Evolutionary conservation across 2,888 invertebrate species (phyloP).

Genomic region (Drosophila affinis): DNA sequence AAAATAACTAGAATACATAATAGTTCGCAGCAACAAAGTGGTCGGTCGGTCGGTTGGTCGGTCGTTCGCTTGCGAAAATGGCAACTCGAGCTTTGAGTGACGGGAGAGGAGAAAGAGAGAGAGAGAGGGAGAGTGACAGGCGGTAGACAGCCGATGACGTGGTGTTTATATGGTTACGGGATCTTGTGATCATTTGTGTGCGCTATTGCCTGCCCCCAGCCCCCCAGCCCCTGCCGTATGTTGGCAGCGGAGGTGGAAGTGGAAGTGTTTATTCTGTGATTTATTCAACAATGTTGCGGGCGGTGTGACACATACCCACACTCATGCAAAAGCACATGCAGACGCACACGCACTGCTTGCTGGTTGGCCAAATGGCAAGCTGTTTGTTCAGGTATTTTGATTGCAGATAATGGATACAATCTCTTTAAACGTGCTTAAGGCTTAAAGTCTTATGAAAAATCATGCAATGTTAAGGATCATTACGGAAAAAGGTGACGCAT

Average conservation of each 20-base stretch:
- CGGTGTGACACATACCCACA: conserved; percentile 3
- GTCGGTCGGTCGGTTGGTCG: neutral
- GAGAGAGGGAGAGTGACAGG: neutral
- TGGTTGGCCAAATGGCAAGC: conserved; percentile 26
- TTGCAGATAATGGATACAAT: conserved; percentile 28
- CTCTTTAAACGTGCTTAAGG: conserved; percentile 25
- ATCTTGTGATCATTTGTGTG: conserved; percentile 33
- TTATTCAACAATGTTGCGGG: conserved; percentile 12
- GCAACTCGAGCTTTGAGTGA: conserved; percentile 9
- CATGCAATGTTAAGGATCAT: no score
- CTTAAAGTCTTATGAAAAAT: conserved; percentile 13
- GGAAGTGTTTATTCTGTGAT: conserved; percentile 25
- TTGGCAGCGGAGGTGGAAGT: conserved; percentile 5
- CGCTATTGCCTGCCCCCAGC: neutral
- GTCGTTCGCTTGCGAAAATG: conserved; percentile 1
- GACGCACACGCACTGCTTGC: neutral
- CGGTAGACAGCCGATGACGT: conserved; percentile 32
- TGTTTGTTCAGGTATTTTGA: conserved; percentile 34
- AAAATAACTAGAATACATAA: conserved; percentile 16
- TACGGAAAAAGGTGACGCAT: neutral
- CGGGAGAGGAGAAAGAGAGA: neutral
- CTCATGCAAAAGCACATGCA: no score
- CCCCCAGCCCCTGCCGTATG: neutral
- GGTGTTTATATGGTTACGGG: conserved; percentile 29
- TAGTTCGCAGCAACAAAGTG: conserved; percentile 8